Evolutionary conservation across 2,113 vertebrate genomes (phyloP).

Genomic region (Thalassarche chlororhynchos): DNA sequence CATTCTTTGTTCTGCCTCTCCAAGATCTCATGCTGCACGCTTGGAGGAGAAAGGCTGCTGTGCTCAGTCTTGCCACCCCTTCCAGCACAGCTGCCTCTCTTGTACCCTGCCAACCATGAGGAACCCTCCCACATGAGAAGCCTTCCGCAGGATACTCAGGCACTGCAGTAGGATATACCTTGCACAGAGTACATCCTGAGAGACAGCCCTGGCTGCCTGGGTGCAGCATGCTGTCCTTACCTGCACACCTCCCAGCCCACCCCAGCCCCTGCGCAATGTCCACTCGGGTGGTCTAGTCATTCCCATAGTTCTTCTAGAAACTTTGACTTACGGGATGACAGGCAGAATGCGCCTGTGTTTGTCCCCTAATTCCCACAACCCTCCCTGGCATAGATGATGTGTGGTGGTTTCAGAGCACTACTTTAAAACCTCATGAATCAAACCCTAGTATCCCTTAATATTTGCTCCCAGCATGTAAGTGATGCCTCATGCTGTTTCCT

Average conservation of each 20-base stretch:
- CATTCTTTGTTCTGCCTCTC: not conserved
- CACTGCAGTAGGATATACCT: not conserved
- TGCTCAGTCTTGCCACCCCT: not conserved
- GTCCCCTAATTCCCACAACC: not conserved
- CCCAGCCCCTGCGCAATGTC: not conserved
- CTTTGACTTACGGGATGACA: not conserved
- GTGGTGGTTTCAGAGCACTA: slow-evolving; percentile 20
- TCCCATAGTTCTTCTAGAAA: not conserved
- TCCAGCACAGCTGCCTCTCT: not conserved
- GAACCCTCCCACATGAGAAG: not conserved
- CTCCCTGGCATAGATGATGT: not conserved
- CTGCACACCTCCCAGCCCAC: not conserved
- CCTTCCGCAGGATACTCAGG: not conserved
- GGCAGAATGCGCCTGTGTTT: not conserved
- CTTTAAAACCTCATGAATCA: slow-evolving; percentile 28
- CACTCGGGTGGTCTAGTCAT: not conserved
- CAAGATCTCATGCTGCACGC: not conserved
- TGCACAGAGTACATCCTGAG: not conserved
- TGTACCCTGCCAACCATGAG: not conserved
- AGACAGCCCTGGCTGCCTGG: not conserved
- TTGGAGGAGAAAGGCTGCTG: not conserved
- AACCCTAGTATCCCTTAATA: slow-evolving; percentile 47
- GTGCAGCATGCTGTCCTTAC: not conserved
- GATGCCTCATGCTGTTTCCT: slow-evolving; percentile 21
- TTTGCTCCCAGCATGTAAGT: slow-evolving; percentile 50